Percentiles rank a stretch among this genome's conserved stretches.
Evolutionary conservation across 2,888 invertebrate genomes (phyloP).

Genomic region (Lepidochitona cinerea): DNA sequence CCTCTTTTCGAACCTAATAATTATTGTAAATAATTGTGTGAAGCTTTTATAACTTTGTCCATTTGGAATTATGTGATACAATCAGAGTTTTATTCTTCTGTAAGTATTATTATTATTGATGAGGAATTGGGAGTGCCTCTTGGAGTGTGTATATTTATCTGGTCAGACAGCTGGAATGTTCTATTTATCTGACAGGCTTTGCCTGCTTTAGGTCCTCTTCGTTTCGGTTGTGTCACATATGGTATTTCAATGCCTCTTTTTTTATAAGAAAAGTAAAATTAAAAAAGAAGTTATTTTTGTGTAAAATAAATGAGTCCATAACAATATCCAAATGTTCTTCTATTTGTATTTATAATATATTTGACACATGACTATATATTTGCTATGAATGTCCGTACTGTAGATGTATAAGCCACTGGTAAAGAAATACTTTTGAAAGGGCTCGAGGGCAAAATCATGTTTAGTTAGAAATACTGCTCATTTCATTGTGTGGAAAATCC

Average conservation of each 20-base stretch:
- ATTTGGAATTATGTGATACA: conserved; percentile 2
- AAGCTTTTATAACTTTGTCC: neutral
- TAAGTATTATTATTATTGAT: neutral
- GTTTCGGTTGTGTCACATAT: too few species aligned
- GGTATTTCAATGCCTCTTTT: too few species aligned
- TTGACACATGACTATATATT: too few species aligned
- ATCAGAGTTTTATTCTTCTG: neutral
- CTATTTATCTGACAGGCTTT: neutral
- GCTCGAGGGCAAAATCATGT: neutral
- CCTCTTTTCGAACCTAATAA: too few species aligned
- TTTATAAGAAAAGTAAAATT: too few species aligned
- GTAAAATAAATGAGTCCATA: too few species aligned
- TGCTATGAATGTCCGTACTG: neutral
- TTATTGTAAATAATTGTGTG: neutral
- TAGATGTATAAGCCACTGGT: neutral
- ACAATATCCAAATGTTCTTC: too few species aligned
- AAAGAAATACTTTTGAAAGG: neutral
- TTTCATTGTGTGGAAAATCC: neutral
- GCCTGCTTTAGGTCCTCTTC: neutral
- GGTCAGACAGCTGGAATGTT: neutral
- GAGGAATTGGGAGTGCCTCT: neutral
- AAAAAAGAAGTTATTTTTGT: too few species aligned
- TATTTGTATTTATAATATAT: too few species aligned
- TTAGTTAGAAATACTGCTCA: neutral
- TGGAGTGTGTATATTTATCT: conserved; percentile 1